Conservation (phyloP, 2,888 invertebrate genomes). For the Lumbricus terrestris region DNA sequence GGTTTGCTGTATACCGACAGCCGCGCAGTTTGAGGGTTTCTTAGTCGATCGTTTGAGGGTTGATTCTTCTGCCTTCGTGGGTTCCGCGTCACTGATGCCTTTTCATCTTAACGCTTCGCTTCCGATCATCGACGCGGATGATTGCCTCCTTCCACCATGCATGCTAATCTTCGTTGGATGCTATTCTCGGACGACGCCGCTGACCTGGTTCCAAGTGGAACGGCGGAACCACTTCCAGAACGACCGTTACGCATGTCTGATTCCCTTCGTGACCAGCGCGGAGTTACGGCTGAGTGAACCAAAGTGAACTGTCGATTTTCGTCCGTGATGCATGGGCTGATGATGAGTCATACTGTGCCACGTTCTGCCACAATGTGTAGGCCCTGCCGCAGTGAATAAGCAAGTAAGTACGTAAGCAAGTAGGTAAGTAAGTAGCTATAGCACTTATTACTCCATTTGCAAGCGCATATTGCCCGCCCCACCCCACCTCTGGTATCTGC, state of each 20-base stretch:
- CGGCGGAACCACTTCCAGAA: not conserved
- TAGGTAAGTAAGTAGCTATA: too few species aligned
- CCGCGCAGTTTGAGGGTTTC: not conserved
- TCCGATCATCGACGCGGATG: not conserved
- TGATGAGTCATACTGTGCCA: not conserved
- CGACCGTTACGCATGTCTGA: not conserved
- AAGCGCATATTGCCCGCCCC: too few species aligned
- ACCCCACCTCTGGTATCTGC: too few species aligned
- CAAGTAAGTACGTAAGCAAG: too few species aligned
- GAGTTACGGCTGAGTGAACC: constrained; percentile 3
- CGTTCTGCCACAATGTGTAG: not conserved
- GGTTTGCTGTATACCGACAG: too few species aligned
- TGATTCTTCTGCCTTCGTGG: too few species aligned
- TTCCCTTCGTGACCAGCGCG: not conserved
- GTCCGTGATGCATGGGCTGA: too few species aligned
- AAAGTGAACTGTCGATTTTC: too few species aligned
- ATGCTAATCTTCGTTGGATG: constrained; percentile 3
- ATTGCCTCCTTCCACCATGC: not conserved
- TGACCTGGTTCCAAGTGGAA: not conserved
- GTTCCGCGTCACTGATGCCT: too few species aligned
- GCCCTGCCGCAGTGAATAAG: too few species aligned
- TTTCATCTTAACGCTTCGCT: not conserved
- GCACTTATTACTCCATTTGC: too few species aligned
- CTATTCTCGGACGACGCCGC: not conserved
- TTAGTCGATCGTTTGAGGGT: too few species aligned